Conservation (phyloP, 2,888 invertebrate genomes). For the Pristionchus japonicus region DNA sequence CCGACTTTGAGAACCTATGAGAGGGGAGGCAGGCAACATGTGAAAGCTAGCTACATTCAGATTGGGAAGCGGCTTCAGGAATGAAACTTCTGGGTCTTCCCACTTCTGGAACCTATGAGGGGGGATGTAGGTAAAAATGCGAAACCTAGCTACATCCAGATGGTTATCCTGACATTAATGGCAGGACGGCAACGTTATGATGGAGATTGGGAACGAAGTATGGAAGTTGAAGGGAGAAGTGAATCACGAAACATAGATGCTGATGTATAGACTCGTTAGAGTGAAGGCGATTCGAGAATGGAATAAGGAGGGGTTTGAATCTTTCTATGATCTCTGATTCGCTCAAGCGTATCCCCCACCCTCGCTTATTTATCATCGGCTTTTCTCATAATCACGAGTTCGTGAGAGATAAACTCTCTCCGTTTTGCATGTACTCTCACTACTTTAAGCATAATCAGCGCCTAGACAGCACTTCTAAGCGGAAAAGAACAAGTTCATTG, state of each 20-base stretch:
- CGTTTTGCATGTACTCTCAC: too few relatives aligned
- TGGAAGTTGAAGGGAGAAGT: not conserved
- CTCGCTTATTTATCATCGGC: not conserved
- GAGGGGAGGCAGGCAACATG: not conserved
- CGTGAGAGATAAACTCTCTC: conserved; percentile 1
- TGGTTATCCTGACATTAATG: too few relatives aligned
- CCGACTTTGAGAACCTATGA: not conserved
- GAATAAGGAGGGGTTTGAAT: not conserved
- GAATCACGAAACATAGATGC: not conserved
- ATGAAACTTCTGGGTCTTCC: too few relatives aligned
- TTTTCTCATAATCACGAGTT: not conserved
- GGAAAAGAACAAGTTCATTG: too few relatives aligned
- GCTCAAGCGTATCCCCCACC: not conserved
- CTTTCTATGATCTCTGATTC: not conserved
- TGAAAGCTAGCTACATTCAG: not conserved
- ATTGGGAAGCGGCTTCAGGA: not conserved
- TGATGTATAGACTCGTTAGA: not conserved
- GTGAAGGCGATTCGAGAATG: not conserved
- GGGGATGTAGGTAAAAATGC: too few relatives aligned
- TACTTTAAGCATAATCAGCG: too few relatives aligned
- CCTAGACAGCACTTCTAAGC: not conserved
- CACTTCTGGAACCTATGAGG: too few relatives aligned
- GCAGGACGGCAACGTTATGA: too few relatives aligned
- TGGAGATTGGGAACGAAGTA: too few relatives aligned
- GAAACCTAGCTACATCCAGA: too few relatives aligned